Conservation (phyloP, 2,888 invertebrate species). For the Apantesis nais region DNA sequence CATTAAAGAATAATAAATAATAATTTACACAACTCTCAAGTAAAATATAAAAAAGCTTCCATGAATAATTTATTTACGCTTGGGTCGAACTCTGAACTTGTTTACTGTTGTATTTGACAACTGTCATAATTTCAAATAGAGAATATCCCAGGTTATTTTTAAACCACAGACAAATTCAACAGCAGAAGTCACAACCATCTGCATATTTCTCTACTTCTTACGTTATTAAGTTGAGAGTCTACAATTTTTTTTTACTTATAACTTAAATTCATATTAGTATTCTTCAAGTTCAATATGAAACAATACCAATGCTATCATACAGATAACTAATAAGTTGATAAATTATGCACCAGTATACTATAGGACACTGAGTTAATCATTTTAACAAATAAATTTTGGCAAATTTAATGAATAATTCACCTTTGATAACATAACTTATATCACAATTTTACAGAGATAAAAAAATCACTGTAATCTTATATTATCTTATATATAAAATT, state of each 20-base stretch:
- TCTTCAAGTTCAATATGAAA: not conserved
- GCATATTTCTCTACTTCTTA: not conserved
- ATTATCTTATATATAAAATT: too few species aligned
- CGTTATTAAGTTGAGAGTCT: not conserved
- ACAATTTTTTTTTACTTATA: not conserved
- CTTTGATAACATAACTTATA: not conserved
- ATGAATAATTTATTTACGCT: conserved; percentile 12
- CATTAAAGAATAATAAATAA: conserved; percentile 1
- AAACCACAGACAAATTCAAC: conserved; percentile 41
- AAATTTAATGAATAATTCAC: not conserved
- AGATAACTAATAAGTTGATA: not conserved
- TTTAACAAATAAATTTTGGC: not conserved
- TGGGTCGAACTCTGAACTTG: conserved; percentile 27
- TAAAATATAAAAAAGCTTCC: conserved; percentile 7
- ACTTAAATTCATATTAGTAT: not conserved
- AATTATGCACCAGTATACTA: not conserved
- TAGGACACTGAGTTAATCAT: not conserved
- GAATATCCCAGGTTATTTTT: conserved; percentile 38
- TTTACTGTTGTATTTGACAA: conserved; percentile 29
- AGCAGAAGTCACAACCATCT: conserved; percentile 1
- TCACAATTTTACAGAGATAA: not conserved
- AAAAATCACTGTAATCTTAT: not conserved
- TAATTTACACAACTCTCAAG: not conserved
- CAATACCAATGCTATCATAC: not conserved
- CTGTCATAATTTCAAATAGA: conserved; percentile 45